These are phyloP conservation scores for Callospermophilus lateralis DNA, from an alignment of 2,113 vertebrate genomes.

Conservation along the genomic window DNA sequence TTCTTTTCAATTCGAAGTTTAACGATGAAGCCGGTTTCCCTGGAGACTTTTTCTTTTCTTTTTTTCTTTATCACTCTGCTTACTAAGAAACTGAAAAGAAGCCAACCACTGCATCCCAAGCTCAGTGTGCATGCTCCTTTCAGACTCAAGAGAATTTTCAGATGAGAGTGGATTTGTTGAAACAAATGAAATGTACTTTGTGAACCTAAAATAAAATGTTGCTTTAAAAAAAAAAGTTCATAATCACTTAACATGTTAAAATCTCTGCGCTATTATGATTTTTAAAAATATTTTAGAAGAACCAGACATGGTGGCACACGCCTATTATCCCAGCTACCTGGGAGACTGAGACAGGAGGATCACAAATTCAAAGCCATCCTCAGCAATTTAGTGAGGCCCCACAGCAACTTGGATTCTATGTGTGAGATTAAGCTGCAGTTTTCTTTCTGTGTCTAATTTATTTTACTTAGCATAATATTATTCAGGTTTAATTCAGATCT, in stretches of 20 bases:
- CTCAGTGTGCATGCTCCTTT: neutral
- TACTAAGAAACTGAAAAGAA: neutral
- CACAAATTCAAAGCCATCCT: no score
- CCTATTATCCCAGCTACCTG: no score
- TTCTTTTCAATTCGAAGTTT: conserved; percentile 9
- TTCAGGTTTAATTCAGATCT: neutral
- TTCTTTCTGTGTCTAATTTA: neutral
- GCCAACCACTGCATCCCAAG: neutral
- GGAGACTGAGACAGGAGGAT: no score
- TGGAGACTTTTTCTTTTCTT: neutral
- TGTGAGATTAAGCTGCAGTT: neutral
- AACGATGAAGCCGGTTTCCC: neutral
- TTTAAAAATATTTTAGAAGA: neutral
- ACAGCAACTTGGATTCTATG: neutral
- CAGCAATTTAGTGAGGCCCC: no score
- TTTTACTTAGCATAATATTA: neutral
- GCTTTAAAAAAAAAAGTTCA: neutral
- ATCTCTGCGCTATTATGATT: neutral
- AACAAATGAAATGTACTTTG: neutral
- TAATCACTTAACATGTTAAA: neutral
- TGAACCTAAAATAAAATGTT: neutral
- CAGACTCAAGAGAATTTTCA: neutral
- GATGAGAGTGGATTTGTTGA: neutral
- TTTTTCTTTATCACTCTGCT: neutral
- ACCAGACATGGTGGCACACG: no score